These are phyloP conservation scores for Gymnopithys bicolor DNA, from an alignment of 2,797 vertebrate species.

Conservation along the genomic window DNA sequence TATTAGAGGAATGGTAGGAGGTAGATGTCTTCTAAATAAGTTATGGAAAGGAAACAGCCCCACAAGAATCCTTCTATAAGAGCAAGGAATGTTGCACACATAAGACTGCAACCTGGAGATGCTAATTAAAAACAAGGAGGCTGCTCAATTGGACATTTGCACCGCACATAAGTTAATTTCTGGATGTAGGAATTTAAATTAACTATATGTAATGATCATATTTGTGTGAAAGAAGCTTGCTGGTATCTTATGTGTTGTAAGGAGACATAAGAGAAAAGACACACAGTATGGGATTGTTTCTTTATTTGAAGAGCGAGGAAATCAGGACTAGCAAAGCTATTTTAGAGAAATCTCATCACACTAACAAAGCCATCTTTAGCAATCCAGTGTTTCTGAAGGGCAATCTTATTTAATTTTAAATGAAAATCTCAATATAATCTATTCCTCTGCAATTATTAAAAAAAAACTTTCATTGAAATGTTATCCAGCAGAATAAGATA, in stretches of 20 bases:
- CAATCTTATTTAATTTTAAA: neutral
- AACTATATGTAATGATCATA: neutral
- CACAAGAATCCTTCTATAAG: neutral
- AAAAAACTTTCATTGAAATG: neutral
- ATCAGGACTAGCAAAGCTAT: neutral
- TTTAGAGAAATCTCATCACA: neutral
- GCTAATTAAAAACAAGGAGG: neutral
- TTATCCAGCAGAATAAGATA: neutral
- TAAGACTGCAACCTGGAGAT: neutral
- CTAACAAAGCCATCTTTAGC: neutral
- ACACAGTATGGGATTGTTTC: neutral
- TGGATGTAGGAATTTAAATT: neutral
- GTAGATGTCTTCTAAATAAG: slow-evolving; percentile 24
- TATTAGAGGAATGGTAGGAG: slow-evolving; percentile 43
- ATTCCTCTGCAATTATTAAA: neutral
- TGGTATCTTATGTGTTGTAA: neutral
- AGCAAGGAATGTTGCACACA: neutral
- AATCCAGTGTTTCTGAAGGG: neutral
- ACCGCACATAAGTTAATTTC: neutral
- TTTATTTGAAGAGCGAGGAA: neutral
- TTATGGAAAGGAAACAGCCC: neutral
- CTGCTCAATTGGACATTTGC: neutral
- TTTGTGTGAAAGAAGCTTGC: neutral
- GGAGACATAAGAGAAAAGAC: neutral
- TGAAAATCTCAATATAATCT: neutral